Evolutionary conservation across 2,113 vertebrate species (phyloP).

Genomic region (Deroptyus accipitrinus): DNA sequence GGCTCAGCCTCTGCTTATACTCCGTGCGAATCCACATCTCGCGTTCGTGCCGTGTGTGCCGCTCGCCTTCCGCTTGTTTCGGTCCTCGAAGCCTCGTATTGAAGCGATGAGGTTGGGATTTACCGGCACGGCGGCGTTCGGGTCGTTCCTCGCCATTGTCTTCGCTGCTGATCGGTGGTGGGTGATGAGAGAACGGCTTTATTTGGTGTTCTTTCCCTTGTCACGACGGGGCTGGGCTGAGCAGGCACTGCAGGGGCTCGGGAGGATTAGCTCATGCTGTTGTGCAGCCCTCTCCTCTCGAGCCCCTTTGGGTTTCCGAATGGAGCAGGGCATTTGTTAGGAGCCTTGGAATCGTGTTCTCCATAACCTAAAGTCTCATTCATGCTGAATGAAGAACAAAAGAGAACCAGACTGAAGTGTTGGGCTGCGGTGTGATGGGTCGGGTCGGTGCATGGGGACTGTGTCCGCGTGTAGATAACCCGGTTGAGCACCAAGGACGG

Average conservation of each 20-base stretch:
- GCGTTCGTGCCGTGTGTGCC: fast-evolving
- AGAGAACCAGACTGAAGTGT: not conserved
- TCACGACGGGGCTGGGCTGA: not conserved
- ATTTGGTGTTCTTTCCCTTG: not conserved
- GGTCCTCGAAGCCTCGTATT: fast-evolving
- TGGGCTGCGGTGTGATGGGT: not conserved
- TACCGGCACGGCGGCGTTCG: not conserved
- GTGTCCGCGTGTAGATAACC: not conserved
- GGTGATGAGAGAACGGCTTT: not conserved
- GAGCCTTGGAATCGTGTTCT: not conserved
- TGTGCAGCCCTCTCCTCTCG: not conserved
- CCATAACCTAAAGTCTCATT: not conserved
- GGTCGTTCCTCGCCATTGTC: not conserved
- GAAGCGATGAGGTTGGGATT: not conserved
- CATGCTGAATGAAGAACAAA: not conserved
- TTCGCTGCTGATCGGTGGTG: fast-evolving
- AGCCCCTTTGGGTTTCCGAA: not conserved
- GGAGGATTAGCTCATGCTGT: not conserved
- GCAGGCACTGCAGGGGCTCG: not conserved
- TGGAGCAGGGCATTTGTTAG: not conserved
- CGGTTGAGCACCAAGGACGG: not conserved
- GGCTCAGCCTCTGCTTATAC: not conserved
- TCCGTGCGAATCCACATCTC: fast-evolving
- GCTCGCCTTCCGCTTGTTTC: not conserved
- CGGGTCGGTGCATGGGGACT: not conserved